A percentile compares a stretch with the other conserved stretches of the same genome.
Conservation (phyloP, 2,797 vertebrate genomes). For the Clarias fuscus region DNA sequence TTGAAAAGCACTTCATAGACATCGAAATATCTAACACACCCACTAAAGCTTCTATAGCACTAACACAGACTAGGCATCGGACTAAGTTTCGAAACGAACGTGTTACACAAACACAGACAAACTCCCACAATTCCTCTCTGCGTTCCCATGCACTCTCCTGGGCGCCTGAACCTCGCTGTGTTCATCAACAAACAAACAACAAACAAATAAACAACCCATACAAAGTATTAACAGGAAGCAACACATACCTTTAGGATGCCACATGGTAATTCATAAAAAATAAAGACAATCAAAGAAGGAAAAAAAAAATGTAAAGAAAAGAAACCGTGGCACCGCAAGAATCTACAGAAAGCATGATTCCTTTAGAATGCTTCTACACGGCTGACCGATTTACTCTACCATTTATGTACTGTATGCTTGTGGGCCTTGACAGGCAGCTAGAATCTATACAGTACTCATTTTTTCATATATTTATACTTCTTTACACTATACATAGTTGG, state of each 20-base stretch:
- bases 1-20: slow-evolving; percentile 22
- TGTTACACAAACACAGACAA: slow-evolving; percentile 10
- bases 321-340: slow-evolving; percentile 65
- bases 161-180: slow-evolving; percentile 79
- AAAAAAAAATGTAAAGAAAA: slow-evolving; percentile 62
- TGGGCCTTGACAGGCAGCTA: slow-evolving; percentile 82
- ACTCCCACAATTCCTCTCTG: slow-evolving; percentile 65
- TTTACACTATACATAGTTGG: slow-evolving; percentile 88
- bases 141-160: slow-evolving; percentile 82
- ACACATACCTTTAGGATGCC: slow-evolving; percentile 69
- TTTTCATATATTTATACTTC: slow-evolving; percentile 80
- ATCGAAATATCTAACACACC: slow-evolving; percentile 8
- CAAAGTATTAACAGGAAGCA: slow-evolving; percentile 62
- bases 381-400: slow-evolving; percentile 47
- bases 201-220: slow-evolving; percentile 63
- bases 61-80: not conserved
- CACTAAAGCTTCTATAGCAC: not conserved
- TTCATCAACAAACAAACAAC: slow-evolving; percentile 69
- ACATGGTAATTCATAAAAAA: slow-evolving; percentile 68
- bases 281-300: slow-evolving; percentile 60
- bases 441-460: slow-evolving; percentile 85
- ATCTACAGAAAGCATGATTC: slow-evolving; percentile 77
- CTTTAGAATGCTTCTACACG: slow-evolving; percentile 78
- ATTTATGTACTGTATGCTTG: slow-evolving; percentile 73
- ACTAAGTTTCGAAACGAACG: not conserved